Conservation (phyloP, 2,888 invertebrate genomes). For the Hirtodrosophila cameraria region DNA sequence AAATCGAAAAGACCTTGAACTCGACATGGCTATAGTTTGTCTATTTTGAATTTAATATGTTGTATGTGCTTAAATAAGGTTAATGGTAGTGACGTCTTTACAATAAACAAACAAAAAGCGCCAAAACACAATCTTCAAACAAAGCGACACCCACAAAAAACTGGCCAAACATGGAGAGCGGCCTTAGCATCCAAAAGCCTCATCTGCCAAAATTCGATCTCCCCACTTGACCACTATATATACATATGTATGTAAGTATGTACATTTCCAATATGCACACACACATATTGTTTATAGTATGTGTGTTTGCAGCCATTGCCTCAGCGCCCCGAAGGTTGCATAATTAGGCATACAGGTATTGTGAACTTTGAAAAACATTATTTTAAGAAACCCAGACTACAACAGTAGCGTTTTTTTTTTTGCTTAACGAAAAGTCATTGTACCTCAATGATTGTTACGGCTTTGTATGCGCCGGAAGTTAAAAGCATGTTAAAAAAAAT, state of each 20-base stretch:
- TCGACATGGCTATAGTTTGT: conserved; percentile 31
- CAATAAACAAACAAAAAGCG: conserved; percentile 56
- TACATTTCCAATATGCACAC: not conserved
- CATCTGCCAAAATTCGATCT: conserved; percentile 57
- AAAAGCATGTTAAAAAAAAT: conserved; percentile 9
- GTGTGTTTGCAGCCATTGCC: conserved; percentile 37
- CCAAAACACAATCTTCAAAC: conserved; percentile 15
- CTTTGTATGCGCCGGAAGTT: conserved; percentile 43
- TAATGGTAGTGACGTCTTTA: conserved; percentile 63
- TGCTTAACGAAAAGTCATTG: conserved; percentile 38
- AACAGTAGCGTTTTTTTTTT: conserved; percentile 18
- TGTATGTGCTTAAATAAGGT: conserved; percentile 62
- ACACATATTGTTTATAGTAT: conserved; percentile 6
- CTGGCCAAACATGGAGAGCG: conserved; percentile 47
- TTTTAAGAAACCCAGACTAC: conserved; percentile 18
- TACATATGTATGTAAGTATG: conserved; percentile 2
- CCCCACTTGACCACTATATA: conserved; percentile 45
- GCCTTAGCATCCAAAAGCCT: conserved; percentile 45
- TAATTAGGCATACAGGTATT: conserved; percentile 46
- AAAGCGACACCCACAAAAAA: conserved; percentile 67
- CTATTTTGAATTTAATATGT: conserved; percentile 38
- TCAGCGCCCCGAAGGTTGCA: conserved; percentile 58
- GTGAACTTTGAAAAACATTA: conserved; percentile 38
- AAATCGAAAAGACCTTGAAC: conserved; percentile 66
- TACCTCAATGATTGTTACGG: conserved; percentile 25